phyloP scores from a whole-genome alignment of 2,888 invertebrate genomes.

The Bombylius major region DNA sequence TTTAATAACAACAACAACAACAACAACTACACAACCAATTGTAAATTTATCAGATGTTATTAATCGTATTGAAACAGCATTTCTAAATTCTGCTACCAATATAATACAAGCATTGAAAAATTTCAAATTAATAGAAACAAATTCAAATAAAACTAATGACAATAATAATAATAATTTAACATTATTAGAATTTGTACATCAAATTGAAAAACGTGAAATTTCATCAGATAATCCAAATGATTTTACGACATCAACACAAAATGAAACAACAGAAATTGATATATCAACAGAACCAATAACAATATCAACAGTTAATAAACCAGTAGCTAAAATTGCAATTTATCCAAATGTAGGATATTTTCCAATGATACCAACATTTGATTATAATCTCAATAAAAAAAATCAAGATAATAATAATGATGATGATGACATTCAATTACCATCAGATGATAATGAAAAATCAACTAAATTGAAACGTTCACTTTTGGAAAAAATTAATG shows the following conservation, averaged over 20 bases:
- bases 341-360: slow-evolving; percentile 9
- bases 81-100: slow-evolving; percentile 27
- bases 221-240: neutral
- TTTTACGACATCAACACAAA: neutral
- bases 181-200: neutral
- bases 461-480: neutral
- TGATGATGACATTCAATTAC: neutral
- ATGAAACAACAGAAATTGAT: neutral
- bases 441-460: neutral
- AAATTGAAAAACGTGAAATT: neutral
- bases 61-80: slow-evolving; percentile 25
- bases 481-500: too few relatives aligned
- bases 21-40: slow-evolving; percentile 18
- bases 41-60: slow-evolving; percentile 27
- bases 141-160: neutral
- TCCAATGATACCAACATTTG: slow-evolving; percentile 9
- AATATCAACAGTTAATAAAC: slow-evolving; percentile 12
- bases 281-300: slow-evolving; percentile 12
- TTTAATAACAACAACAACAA: neutral
- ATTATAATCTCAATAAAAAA: neutral
- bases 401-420: neutral
- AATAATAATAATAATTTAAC: neutral
- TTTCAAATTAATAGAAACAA: slow-evolving; percentile 15
- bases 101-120: slow-evolving; percentile 16
- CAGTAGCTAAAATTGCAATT: slow-evolving; percentile 25